These are phyloP conservation scores for Trissolcus basalis DNA, from an alignment of 1,140 invertebrate genomes.

Conservation along the genomic window DNA sequence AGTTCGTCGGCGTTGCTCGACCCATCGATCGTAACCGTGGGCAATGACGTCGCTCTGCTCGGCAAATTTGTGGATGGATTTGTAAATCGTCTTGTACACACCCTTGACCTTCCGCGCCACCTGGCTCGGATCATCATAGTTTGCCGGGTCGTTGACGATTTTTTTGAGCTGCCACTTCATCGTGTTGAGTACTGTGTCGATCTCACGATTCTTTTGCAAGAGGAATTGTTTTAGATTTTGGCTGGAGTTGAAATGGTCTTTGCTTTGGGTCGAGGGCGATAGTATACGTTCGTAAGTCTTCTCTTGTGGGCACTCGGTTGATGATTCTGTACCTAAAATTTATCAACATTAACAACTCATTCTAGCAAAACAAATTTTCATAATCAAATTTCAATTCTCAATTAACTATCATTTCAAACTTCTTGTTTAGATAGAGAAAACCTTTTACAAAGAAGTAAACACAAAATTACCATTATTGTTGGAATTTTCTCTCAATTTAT, in stretches of 20 bases:
- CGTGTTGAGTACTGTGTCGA: slow-evolving; percentile 54
- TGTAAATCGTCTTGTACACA: slow-evolving; percentile 20
- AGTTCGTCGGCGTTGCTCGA: not conserved
- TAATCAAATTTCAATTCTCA: too few relatives aligned
- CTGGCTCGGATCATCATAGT: slow-evolving; percentile 5
- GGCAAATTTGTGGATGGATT: slow-evolving; percentile 21
- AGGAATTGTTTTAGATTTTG: slow-evolving; percentile 17
- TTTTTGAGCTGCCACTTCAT: slow-evolving; percentile 57
- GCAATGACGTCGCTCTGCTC: slow-evolving; percentile 31
- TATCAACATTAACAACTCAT: too few relatives aligned
- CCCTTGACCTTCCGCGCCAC: slow-evolving; percentile 16
- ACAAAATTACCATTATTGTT: slow-evolving; percentile 2
- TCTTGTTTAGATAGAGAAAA: too few relatives aligned
- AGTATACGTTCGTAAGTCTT: not conserved
- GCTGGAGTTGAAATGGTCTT: not conserved
- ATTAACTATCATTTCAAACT: too few relatives aligned
- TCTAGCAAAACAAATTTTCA: too few relatives aligned
- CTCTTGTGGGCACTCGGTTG: not conserved
- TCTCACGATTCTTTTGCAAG: slow-evolving; percentile 26
- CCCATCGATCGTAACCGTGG: slow-evolving; percentile 9
- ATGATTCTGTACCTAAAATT: too few relatives aligned
- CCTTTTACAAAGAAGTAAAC: too few relatives aligned
- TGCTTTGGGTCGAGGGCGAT: not conserved
- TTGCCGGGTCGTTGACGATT: slow-evolving; percentile 60
- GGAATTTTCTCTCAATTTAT: slow-evolving; percentile 7